Conservation (phyloP, 92 coral and sea anemone species). For the Epizoanthus scotinus region DNA sequence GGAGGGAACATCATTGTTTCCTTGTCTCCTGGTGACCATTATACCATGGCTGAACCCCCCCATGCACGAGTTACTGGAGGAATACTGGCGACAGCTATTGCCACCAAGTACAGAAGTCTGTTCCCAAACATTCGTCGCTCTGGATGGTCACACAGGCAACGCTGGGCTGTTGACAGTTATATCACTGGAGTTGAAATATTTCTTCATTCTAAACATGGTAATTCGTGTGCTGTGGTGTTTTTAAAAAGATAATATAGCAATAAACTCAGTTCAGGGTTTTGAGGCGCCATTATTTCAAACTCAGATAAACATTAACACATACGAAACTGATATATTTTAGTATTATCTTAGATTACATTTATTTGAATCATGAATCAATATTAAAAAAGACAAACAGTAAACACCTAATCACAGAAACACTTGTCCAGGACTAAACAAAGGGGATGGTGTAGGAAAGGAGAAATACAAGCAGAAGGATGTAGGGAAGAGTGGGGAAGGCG, state of each 20-base stretch:
- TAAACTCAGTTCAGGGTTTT: too few relatives aligned
- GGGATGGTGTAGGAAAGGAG: background rate
- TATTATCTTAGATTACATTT: too few relatives aligned
- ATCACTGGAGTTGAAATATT: constrained; percentile 40
- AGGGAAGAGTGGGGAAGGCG: background rate
- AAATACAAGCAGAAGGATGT: background rate
- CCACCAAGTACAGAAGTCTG: constrained; percentile 50
- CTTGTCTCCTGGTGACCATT: constrained; percentile 55
- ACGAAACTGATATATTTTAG: too few relatives aligned
- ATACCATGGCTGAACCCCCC: constrained; percentile 61
- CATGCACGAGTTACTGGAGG: constrained; percentile 61
- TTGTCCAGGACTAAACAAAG: too few relatives aligned
- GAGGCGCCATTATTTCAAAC: too few relatives aligned
- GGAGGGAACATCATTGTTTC: constrained; percentile 54
- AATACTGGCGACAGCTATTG: constrained; percentile 60
- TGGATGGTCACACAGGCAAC: constrained; percentile 42
- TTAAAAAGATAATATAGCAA: too few relatives aligned
- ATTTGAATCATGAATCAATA: too few relatives aligned
- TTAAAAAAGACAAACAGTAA: too few relatives aligned
- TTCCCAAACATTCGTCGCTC: constrained; percentile 47
- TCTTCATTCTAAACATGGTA: constrained; percentile 62
- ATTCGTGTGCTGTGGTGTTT: background rate
- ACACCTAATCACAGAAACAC: too few relatives aligned
- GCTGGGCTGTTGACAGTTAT: constrained; percentile 53
- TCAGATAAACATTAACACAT: too few relatives aligned